These are phyloP conservation scores for Cremastinae sp. DNA, from an alignment of 2,888 invertebrate genomes.

Conservation along the genomic window DNA sequence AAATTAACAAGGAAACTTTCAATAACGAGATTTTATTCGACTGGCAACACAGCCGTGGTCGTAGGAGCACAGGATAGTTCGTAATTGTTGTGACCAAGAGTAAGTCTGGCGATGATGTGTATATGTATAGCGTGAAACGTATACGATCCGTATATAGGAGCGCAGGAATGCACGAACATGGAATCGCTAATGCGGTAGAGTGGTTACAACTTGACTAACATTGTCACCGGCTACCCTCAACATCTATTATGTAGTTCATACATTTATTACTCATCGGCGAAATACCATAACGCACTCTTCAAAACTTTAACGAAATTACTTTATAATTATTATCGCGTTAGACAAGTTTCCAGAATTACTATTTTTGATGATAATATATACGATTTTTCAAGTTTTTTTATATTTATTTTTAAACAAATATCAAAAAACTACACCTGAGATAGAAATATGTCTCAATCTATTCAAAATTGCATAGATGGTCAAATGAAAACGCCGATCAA, in stretches of 20 bases:
- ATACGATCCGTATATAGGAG: neutral
- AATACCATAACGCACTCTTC: neutral
- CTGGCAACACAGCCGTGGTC: neutral
- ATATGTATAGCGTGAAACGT: slow-evolving; percentile 10
- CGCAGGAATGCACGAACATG: slow-evolving; percentile 22
- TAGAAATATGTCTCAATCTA: too few species aligned
- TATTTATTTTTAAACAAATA: too few species aligned
- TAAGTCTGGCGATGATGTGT: neutral
- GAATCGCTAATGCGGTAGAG: slow-evolving; percentile 13
- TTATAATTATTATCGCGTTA: too few species aligned
- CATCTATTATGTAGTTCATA: neutral
- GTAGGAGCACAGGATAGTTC: slow-evolving; percentile 19
- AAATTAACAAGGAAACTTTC: slow-evolving; percentile 25
- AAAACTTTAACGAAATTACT: too few species aligned
- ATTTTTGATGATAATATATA: neutral
- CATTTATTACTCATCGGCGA: slow-evolving; percentile 7
- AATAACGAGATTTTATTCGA: slow-evolving; percentile 15
- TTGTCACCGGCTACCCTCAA: slow-evolving; percentile 3
- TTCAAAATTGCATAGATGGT: too few species aligned
- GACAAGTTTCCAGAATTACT: too few species aligned
- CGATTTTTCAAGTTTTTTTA: neutral
- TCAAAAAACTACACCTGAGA: too few species aligned
- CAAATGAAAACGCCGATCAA: too few species aligned
- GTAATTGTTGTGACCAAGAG: slow-evolving; percentile 52
- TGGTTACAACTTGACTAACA: slow-evolving; percentile 19